Percentiles rank a stretch among this genome's conserved stretches.
These are phyloP conservation scores for Trachurus trachurus DNA, from an alignment of 2,797 vertebrate species.

Conservation along the genomic window DNA sequence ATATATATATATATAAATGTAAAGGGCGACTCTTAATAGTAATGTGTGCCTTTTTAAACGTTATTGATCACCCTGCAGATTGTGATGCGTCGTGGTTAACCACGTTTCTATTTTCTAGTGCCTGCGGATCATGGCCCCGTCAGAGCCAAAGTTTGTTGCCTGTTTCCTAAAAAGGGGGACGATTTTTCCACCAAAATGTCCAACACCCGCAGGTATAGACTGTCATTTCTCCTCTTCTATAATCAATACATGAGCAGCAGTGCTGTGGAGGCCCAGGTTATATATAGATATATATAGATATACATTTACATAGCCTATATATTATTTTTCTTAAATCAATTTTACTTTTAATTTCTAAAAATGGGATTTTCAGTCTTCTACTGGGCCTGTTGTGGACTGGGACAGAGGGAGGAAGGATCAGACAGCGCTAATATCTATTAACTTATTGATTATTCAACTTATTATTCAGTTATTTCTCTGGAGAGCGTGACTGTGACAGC, in stretches of 20 bases:
- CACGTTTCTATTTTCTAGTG: conserved; percentile 74
- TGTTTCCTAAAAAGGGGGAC: conserved; percentile 74
- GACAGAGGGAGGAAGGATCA: not conserved
- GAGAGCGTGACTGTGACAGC: too few relatives aligned
- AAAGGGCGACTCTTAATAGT: too few relatives aligned
- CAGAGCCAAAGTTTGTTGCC: conserved; percentile 74
- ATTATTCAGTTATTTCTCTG: conserved; percentile 6
- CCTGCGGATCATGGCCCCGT: conserved; percentile 60
- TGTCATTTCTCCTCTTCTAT: conserved; percentile 64
- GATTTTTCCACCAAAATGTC: conserved; percentile 73
- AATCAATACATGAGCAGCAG: conserved; percentile 1
- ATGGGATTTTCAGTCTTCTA: too few relatives aligned
- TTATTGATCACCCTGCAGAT: too few relatives aligned
- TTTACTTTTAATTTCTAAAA: too few relatives aligned
- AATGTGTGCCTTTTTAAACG: too few relatives aligned
- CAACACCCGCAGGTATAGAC: conserved; percentile 78
- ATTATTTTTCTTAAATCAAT: too few relatives aligned
- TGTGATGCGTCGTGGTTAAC: conserved; percentile 65
- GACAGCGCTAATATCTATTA: not conserved
- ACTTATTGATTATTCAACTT: not conserved
- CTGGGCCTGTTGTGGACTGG: conserved; percentile 8
- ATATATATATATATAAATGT: too few relatives aligned
- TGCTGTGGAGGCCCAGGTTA: conserved; percentile 8
- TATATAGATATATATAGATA: not conserved
- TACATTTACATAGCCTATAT: too few relatives aligned